Conservation (phyloP, 2,113 vertebrate species). For the Aphelocoma coerulescens region DNA sequence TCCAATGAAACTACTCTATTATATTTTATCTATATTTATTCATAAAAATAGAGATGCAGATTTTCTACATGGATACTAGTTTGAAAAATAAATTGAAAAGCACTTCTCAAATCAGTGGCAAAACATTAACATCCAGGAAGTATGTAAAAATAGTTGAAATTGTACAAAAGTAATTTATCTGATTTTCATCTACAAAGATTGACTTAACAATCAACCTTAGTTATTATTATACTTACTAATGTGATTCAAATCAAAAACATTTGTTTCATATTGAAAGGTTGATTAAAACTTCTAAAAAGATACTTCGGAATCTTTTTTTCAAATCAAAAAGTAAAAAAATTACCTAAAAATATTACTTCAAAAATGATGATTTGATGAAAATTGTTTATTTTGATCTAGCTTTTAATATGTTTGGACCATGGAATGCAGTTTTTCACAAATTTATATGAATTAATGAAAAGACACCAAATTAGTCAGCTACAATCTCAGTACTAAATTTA, state of each 20-base stretch:
- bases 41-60: background rate
- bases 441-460: background rate
- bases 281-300: background rate
- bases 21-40: background rate
- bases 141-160: background rate
- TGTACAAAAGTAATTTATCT: background rate
- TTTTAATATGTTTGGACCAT: background rate
- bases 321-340: background rate
- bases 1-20: background rate
- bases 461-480: background rate
- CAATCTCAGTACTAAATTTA: background rate
- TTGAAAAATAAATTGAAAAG: background rate
- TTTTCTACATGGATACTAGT: background rate
- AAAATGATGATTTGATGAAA: background rate
- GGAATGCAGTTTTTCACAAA: background rate
- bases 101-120: background rate
- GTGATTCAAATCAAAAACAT: background rate
- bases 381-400: background rate
- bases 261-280: background rate
- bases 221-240: background rate
- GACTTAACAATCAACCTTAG: background rate
- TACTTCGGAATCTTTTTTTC: background rate
- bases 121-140: background rate
- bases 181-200: background rate
- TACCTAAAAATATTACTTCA: background rate